These are phyloP conservation scores for Synanthedon vespiformis DNA, from an alignment of 2,888 invertebrate genomes.

Conservation along the genomic window DNA sequence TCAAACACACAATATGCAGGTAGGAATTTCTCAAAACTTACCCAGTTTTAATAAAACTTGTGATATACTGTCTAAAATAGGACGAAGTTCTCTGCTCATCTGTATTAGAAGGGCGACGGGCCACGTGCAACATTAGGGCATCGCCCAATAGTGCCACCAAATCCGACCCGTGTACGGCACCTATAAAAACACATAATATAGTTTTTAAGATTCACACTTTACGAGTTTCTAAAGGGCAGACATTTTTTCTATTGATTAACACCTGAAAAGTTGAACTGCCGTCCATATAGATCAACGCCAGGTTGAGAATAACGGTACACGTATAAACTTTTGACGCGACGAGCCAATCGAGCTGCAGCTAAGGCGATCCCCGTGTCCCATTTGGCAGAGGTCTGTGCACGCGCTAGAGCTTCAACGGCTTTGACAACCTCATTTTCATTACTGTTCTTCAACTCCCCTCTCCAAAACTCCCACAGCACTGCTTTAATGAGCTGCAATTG, in stretches of 20 bases:
- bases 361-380: conserved; percentile 69
- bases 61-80: conserved; percentile 34
- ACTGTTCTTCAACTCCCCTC: conserved; percentile 20
- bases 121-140: conserved; percentile 74
- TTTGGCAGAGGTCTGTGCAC: conserved; percentile 71
- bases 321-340: conserved; percentile 58
- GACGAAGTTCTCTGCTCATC: conserved; percentile 68
- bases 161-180: conserved; percentile 77
- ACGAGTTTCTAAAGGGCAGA: not conserved
- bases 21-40: conserved; percentile 15
- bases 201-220: not conserved
- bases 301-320: conserved; percentile 69
- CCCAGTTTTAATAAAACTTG: conserved; percentile 65
- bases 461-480: conserved; percentile 71
- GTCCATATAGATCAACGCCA: conserved; percentile 51
- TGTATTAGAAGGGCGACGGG: conserved; percentile 70
- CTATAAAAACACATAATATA: conserved; percentile 24
- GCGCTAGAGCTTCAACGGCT: conserved; percentile 55
- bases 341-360: conserved; percentile 63
- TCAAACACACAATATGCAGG: not conserved
- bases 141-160: conserved; percentile 76
- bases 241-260: conserved; percentile 2
- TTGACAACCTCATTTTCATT: conserved; percentile 34
- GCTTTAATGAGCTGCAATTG: conserved; percentile 45
- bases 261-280: conserved; percentile 65